These are phyloP conservation scores for Bombylius discolor DNA, from an alignment of 2,888 invertebrate genomes.

Conservation along the genomic window DNA sequence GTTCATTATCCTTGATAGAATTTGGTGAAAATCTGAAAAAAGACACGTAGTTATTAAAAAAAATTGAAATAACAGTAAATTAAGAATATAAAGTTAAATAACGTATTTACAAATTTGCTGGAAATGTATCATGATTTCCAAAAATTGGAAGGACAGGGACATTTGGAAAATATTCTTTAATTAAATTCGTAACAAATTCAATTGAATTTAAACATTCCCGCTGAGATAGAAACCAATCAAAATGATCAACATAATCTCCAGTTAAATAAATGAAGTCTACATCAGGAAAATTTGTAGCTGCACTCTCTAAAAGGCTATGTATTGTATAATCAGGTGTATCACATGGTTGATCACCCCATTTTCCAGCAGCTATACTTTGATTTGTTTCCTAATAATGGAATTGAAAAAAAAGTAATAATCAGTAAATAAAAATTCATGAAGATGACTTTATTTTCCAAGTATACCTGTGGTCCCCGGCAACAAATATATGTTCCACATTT, in stretches of 20 bases:
- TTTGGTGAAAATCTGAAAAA: constrained; percentile 39
- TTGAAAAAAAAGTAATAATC: not conserved
- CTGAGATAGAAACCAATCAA: constrained; percentile 65
- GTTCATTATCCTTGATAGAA: constrained; percentile 34
- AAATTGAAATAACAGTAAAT: not conserved
- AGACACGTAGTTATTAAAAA: too few relatives aligned
- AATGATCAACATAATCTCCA: constrained; percentile 73
- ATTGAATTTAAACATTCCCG: constrained; percentile 46
- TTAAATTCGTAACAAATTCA: constrained; percentile 38
- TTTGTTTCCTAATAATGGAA: not conserved
- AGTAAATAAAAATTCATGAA: too few relatives aligned
- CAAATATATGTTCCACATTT: constrained; percentile 59
- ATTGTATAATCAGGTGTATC: constrained; percentile 56
- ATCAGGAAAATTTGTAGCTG: constrained; percentile 30
- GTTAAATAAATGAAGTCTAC: constrained; percentile 59
- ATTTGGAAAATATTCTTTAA: constrained; percentile 42
- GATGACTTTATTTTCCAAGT: too few relatives aligned
- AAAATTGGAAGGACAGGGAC: constrained; percentile 49
- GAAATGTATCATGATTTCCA: constrained; percentile 70
- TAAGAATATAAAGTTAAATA: constrained; percentile 3
- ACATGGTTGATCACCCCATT: constrained; percentile 62
- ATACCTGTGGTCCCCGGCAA: constrained; percentile 13
- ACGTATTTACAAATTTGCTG: constrained; percentile 53
- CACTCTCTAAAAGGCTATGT: constrained; percentile 38
- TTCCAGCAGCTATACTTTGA: constrained; percentile 42